Percentiles rank a stretch among this genome's conserved stretches.
Evolutionary conservation across 2,797 vertebrate genomes (phyloP).

Genomic region (Falco biarmicus): DNA sequence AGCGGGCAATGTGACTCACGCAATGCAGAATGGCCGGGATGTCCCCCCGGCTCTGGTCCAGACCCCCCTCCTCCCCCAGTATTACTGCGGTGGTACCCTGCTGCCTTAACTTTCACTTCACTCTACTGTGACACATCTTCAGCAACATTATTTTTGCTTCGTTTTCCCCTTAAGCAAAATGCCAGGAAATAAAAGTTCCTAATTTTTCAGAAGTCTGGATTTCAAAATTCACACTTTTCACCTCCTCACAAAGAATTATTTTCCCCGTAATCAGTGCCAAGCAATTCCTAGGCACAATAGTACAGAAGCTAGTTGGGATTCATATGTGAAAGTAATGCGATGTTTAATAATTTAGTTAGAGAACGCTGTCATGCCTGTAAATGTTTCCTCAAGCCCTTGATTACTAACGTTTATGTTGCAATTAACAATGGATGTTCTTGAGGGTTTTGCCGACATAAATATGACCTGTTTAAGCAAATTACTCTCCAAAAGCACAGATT

Average conservation of each 20-base stretch:
- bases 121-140: background rate
- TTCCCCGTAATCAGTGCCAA: constrained; percentile 6
- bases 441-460: constrained; percentile 19
- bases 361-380: constrained; percentile 2
- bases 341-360: constrained; percentile 54
- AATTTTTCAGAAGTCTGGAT: background rate
- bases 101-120: background rate
- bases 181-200: background rate
- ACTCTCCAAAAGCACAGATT: background rate
- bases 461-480: constrained; percentile 45
- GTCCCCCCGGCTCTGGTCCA: rapidly evolving
- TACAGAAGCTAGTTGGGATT: constrained; percentile 1
- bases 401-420: constrained; percentile 53
- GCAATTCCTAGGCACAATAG: constrained; percentile 19
- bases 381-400: constrained; percentile 36
- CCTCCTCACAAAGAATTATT: background rate
- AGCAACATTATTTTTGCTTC: background rate
- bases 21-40: background rate
- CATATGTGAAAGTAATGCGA: background rate
- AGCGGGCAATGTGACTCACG: background rate
- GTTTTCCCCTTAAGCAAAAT: background rate
- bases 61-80: background rate
- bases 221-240: constrained; percentile 5
- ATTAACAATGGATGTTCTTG: constrained; percentile 40
- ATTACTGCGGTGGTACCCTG: background rate